Base-by-base conservation (phyloP, 2,888 invertebrate species). In the Dasypolia templi region DNA sequence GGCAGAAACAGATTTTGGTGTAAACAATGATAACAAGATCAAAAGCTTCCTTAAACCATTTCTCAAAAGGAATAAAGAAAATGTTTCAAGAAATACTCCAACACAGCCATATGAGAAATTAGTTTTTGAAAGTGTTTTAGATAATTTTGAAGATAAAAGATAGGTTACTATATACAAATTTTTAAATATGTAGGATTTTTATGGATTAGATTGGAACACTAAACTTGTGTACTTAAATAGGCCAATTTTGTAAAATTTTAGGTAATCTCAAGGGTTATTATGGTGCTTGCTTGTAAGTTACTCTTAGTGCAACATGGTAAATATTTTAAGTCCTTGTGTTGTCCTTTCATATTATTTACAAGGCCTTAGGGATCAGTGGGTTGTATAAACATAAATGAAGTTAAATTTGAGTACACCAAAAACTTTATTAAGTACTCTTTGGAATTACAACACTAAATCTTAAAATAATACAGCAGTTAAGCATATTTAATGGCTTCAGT, bases 11-110 rank as follows among this genome's bases (percentile, higher is more conserved):
- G 97, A 97, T 76, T 96, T 97, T 80, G 97, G 97, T 79, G 91
- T 97, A 3, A 95, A 94, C 35, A 93, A 90, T 90, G 97, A 97
- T 71, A 97, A 96, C 82, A 97, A 96, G 84, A 89, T 97, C 0
- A 97, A 95, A 88, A 97, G 94, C 81, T 94, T 97, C 17, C 89
- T 97, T 0, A 97, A 96, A 86, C 97, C 97, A n/a, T 94, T 97
- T 63, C 94, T 97, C 75, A 96, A 92, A 81, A 93, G 91, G 84
- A 93, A 87, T 75, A 92, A 91, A 79, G 93, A 92, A 62, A 64
- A 81, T 55, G 61, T 73, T 39, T 14, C 84, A 65, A 46, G 80
- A 70, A 82, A 65, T 64, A 87, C 59, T 46, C 51, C 46, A 5
- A 63, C 73, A 56, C 68, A 75, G 39, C 63, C 69, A 42, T 82